phyloP scores from a whole-genome alignment of 1,140 invertebrate species.

The Drosophila albomicans region DNA sequence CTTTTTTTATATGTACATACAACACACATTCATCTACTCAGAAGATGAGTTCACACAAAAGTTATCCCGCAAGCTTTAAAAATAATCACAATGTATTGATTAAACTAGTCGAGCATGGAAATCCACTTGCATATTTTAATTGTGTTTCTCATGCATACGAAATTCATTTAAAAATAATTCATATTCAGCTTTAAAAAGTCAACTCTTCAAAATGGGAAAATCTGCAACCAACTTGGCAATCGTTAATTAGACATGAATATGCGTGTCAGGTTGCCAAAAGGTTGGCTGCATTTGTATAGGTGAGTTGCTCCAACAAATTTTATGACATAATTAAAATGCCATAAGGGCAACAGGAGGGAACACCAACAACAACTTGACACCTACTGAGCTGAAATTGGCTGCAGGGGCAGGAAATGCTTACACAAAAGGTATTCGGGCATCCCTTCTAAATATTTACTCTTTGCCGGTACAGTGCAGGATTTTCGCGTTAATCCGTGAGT shows the following conservation, averaged over 20 bases:
- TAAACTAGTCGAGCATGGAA: constrained; percentile 2
- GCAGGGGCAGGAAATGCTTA: constrained; percentile 19
- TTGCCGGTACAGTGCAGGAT: constrained; percentile 14
- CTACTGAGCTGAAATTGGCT: constrained; percentile 11
- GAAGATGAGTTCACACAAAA: background rate
- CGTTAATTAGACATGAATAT: constrained; percentile 39
- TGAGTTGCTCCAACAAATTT: constrained; percentile 9
- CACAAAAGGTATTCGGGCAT: constrained; percentile 28
- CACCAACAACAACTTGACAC: constrained; percentile 25
- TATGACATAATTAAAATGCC: constrained; percentile 50
- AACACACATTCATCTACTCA: background rate
- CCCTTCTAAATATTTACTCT: constrained; percentile 68
- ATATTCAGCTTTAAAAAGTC: background rate
- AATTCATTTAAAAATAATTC: constrained; percentile 18
- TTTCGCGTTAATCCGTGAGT: constrained; percentile 52
- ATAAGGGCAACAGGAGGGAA: background rate
- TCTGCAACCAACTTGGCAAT: constrained; percentile 5
- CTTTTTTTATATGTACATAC: background rate
- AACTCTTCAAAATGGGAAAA: background rate
- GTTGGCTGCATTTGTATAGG: background rate
- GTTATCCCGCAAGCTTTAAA: background rate
- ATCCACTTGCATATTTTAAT: constrained; percentile 33
- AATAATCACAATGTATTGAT: background rate
- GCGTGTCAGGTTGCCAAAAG: constrained; percentile 15
- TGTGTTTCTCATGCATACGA: constrained; percentile 19